Conservation (phyloP, 2,113 vertebrate species). For the Sylvicapra grimmia region DNA sequence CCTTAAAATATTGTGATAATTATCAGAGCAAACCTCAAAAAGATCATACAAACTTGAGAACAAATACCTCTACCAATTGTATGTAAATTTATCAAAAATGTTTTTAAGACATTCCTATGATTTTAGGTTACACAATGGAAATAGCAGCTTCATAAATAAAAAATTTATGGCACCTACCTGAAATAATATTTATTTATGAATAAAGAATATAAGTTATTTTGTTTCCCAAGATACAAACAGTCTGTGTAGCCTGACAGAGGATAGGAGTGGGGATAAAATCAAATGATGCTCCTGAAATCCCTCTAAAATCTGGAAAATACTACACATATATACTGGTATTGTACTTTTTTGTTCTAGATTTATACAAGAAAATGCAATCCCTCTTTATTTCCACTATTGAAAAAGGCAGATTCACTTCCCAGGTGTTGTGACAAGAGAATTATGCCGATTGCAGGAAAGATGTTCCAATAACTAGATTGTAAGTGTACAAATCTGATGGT, state of each 20-base stretch:
- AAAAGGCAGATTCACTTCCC: not conserved
- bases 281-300: not conserved
- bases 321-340: not conserved
- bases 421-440: not conserved
- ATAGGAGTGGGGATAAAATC: not conserved
- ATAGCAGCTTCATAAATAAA: not conserved
- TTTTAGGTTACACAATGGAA: not conserved
- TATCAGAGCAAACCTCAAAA: not conserved
- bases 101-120: not conserved
- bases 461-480: not conserved
- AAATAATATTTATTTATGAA: not conserved
- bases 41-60: not conserved
- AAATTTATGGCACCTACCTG: not conserved
- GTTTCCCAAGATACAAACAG: not conserved
- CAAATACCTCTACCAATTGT: not conserved
- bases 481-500: not conserved
- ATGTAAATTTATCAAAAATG: not conserved
- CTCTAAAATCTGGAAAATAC: not conserved
- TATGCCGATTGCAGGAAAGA: not conserved
- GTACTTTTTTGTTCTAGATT: not conserved
- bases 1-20: not conserved
- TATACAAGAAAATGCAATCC: not conserved
- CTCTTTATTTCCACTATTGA: not conserved
- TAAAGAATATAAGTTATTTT: not conserved
- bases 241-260: not conserved